phyloP scores from a whole-genome alignment of 2,888 invertebrate species.

The Helicoverpa assulta region DNA sequence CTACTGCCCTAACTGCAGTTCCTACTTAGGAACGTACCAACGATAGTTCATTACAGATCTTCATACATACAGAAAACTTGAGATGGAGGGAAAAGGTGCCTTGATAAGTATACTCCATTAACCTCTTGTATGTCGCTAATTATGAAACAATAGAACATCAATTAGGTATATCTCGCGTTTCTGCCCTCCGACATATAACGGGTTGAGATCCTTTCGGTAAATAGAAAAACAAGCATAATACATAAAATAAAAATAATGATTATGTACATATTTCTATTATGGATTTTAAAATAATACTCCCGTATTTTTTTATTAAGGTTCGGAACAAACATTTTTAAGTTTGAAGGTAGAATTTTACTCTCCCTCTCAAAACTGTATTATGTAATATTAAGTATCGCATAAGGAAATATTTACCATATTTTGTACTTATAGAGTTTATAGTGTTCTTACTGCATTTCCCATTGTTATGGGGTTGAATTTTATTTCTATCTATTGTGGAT shows the following conservation, averaged over 20 bases:
- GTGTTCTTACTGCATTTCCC: conserved; percentile 10
- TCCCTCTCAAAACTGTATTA: conserved; percentile 9
- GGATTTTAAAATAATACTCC: background rate
- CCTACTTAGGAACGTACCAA: conserved; percentile 88
- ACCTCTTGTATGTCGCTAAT: background rate
- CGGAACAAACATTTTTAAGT: background rate
- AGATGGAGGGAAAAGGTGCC: background rate
- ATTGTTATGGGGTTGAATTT: conserved; percentile 1
- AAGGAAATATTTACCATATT: conserved; percentile 29
- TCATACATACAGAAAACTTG: conserved; percentile 5
- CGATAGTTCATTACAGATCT: conserved; percentile 42
- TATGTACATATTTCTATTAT: background rate
- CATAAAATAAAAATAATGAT: background rate
- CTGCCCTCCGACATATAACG: no score
- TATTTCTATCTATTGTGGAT: background rate
- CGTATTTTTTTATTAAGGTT: background rate
- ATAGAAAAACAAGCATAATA: background rate
- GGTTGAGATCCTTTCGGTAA: background rate
- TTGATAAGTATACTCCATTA: background rate
- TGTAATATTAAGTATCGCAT: conserved; percentile 31
- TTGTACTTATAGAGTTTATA: conserved; percentile 19
- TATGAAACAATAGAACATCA: no score
- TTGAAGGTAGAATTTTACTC: background rate
- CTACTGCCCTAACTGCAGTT: conserved; percentile 90
- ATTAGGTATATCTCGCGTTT: no score